Conservation (phyloP, 2,888 invertebrate genomes). For the Chymomyza amoena region DNA sequence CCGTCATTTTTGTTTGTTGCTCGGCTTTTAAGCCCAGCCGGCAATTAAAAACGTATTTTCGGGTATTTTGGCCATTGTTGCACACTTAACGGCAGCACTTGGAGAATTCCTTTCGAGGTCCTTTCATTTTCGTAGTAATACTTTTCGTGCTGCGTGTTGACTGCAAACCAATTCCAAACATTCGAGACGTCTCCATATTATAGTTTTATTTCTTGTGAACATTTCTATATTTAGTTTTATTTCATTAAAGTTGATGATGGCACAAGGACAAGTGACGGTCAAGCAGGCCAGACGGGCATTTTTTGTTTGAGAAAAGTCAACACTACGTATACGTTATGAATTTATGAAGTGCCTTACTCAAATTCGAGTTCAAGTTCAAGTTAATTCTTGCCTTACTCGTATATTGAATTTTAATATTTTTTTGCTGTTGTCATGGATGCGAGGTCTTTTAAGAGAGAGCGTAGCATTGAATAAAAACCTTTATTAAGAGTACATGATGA, state of each 20-base stretch:
- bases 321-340: background rate
- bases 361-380: background rate
- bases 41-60: constrained; percentile 63
- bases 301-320: background rate
- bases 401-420: constrained; percentile 1
- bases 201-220: background rate
- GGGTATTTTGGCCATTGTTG: constrained; percentile 40
- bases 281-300: background rate
- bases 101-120: constrained; percentile 13
- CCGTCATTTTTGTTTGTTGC: constrained; percentile 57
- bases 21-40: constrained; percentile 29
- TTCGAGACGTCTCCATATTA: background rate
- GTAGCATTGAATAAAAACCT: background rate
- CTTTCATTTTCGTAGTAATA: background rate
- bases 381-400: background rate
- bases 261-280: background rate
- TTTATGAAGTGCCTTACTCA: background rate
- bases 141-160: background rate
- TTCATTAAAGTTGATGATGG: constrained; percentile 21
- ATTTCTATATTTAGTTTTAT: constrained; percentile 2
- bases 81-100: constrained; percentile 27
- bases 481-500: too few species aligned
- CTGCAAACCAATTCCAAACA: background rate
- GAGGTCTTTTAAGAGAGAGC: background rate
- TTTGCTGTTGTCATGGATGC: background rate